A percentile compares a stretch with the other conserved stretches of the same genome.
Evolutionary conservation across 2,888 invertebrate species (phyloP).

Genomic region (Ichneumoninae sp.): DNA sequence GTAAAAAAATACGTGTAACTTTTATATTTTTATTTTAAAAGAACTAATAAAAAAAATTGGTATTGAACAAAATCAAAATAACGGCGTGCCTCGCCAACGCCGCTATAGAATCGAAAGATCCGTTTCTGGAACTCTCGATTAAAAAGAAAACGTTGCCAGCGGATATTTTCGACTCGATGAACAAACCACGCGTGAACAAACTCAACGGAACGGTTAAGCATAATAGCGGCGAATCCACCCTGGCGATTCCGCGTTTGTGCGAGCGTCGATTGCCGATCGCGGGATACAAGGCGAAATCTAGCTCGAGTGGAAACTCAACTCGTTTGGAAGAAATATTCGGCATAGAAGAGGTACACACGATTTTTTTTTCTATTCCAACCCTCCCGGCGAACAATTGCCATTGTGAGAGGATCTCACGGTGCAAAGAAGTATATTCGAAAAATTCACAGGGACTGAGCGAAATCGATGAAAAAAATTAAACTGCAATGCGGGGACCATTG

Average conservation of each 20-base stretch:
- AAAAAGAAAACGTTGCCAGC: constrained; percentile 1
- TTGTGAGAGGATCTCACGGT: neutral
- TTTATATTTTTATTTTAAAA: neutral
- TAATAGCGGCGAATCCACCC: constrained; percentile 18
- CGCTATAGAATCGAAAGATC: constrained; percentile 13
- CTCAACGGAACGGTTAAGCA: constrained; percentile 18
- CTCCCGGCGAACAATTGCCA: constrained; percentile 3
- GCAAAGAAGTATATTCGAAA: constrained; percentile 10
- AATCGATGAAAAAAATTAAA: constrained; percentile 33
- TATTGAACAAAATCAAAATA: constrained; percentile 1
- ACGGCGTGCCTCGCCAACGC: neutral
- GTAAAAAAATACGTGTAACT: neutral
- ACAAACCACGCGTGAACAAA: constrained; percentile 42
- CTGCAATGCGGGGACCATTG: constrained; percentile 33
- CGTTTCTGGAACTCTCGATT: constrained; percentile 13
- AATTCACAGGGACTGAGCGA: constrained; percentile 3
- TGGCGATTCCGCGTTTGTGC: constrained; percentile 22
- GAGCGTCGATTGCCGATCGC: constrained; percentile 31
- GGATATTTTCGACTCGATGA: constrained; percentile 17
- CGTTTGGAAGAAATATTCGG: constrained; percentile 32
- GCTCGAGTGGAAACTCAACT: constrained; percentile 36
- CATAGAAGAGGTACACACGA: constrained; percentile 1
- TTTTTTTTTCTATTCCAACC: constrained; percentile 15
- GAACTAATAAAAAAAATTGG: neutral
- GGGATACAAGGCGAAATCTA: neutral